Percentiles rank a stretch among this genome's conserved stretches.
These are phyloP conservation scores for Tretioscincus oriximinensis DNA, from an alignment of 2,113 vertebrate species.

Conservation along the genomic window DNA sequence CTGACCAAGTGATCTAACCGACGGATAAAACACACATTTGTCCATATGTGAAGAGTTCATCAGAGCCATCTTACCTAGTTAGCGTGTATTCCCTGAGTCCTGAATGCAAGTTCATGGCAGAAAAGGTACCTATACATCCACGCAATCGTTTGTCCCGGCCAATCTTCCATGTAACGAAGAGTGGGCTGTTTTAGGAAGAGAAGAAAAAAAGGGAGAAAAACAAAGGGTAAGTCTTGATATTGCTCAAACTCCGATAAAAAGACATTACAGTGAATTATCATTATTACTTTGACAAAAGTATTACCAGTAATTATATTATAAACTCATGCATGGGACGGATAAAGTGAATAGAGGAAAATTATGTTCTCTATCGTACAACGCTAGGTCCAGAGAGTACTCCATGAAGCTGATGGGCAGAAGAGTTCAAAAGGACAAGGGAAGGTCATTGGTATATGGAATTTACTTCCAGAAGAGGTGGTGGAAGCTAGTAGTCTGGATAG, in stretches of 20 bases:
- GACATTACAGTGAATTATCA: too few species aligned
- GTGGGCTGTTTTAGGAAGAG: conserved; percentile 80
- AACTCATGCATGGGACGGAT: too few species aligned
- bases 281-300: not conserved
- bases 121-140: conserved; percentile 99
- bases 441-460: too few species aligned
- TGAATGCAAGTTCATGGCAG: conserved; percentile 99
- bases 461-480: too few species aligned
- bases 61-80: conserved; percentile 89
- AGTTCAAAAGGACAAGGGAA: too few species aligned
- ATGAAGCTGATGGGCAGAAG: too few species aligned
- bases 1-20: conserved; percentile 29
- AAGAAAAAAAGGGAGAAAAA: conserved; percentile 62
- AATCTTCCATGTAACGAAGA: conserved; percentile 99
- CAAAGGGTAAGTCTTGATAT: not conserved
- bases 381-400: too few species aligned
- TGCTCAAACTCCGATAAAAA: not conserved
- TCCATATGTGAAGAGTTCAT: conserved; percentile 50
- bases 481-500: too few species aligned
- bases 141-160: conserved; percentile 98
- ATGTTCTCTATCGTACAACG: too few species aligned
- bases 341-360: too few species aligned
- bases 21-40: conserved; percentile 36
- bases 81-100: conserved; percentile 99
- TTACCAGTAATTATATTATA: conserved; percentile 44